Conservation (phyloP, 2,888 invertebrate genomes). For the Idaea aversata region DNA sequence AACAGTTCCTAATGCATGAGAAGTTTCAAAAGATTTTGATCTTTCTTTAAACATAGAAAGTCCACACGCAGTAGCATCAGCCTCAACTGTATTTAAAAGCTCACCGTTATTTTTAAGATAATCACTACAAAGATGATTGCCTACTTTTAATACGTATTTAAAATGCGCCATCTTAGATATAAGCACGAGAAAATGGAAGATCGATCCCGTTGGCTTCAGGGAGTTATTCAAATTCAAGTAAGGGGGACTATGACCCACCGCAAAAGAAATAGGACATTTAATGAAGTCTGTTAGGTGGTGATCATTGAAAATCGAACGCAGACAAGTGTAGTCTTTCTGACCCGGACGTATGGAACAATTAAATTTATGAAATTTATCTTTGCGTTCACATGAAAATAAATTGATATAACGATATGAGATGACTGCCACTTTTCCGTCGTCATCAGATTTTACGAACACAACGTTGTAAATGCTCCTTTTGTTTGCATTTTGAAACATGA, state of each 20-base stretch:
- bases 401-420: not conserved
- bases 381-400: not conserved
- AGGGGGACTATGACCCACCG: no score
- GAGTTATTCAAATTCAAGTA: no score
- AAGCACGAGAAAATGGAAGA: no score
- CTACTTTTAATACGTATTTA: no score
- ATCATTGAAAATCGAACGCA: no score
- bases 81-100: slow-evolving; percentile 10
- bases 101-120: not conserved
- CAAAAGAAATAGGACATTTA: no score
- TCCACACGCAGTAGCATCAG: slow-evolving; percentile 47
- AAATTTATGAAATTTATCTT: no score
- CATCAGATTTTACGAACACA: not conserved
- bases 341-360: no score
- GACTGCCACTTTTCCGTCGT: not conserved
- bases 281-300: no score
- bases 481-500: not conserved
- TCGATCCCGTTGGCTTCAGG: no score
- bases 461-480: not conserved
- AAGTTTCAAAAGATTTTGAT: slow-evolving; percentile 57
- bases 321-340: no score
- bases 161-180: no score
- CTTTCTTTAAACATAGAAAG: slow-evolving; percentile 43
- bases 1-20: slow-evolving; percentile 51
- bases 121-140: not conserved